Percentiles rank a stretch among this genome's conserved stretches.
Evolutionary conservation across 2,888 invertebrate genomes (phyloP).

Genomic region (Polymixis lichenea): DNA sequence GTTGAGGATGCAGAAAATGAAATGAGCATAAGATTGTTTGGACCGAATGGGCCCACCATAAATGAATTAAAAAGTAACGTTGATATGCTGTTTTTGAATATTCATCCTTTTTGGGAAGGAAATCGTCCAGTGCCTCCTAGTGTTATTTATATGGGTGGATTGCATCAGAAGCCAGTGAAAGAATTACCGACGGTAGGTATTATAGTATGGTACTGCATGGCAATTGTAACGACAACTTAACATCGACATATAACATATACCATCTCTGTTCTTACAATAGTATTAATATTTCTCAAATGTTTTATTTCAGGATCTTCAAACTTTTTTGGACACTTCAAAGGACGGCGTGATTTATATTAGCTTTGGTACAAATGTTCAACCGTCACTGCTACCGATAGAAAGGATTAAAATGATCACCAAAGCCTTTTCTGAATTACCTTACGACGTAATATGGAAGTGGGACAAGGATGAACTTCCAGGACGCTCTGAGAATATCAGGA

Average conservation of each 20-base stretch:
- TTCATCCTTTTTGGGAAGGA: no score
- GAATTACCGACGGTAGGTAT: slow-evolving; percentile 34
- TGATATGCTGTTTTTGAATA: slow-evolving; percentile 78
- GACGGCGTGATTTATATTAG: slow-evolving; percentile 85
- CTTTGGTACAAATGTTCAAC: slow-evolving; percentile 81
- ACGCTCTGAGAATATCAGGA: slow-evolving; percentile 70
- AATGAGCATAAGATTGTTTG: slow-evolving; percentile 64
- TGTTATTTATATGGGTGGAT: no score
- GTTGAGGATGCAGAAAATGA: slow-evolving; percentile 56
- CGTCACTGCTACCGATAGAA: slow-evolving; percentile 73
- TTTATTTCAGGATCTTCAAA: slow-evolving; percentile 76
- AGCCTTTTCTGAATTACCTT: slow-evolving; percentile 77
- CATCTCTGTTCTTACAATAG: no score
- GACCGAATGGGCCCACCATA: slow-evolving; percentile 64
- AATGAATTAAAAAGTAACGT: slow-evolving; percentile 69
- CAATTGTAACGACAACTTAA: no score
- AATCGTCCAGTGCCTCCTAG: no score
- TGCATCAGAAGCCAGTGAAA: background rate
- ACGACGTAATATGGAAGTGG: slow-evolving; percentile 82
- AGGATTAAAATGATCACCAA: slow-evolving; percentile 72
- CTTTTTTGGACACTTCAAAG: slow-evolving; percentile 78
- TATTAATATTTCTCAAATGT: no score
- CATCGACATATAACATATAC: no score
- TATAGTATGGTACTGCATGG: no score
- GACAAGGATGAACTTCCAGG: slow-evolving; percentile 69